Conservation (phyloP, 2,888 invertebrate genomes). For the Cecidostiba fungosa region DNA sequence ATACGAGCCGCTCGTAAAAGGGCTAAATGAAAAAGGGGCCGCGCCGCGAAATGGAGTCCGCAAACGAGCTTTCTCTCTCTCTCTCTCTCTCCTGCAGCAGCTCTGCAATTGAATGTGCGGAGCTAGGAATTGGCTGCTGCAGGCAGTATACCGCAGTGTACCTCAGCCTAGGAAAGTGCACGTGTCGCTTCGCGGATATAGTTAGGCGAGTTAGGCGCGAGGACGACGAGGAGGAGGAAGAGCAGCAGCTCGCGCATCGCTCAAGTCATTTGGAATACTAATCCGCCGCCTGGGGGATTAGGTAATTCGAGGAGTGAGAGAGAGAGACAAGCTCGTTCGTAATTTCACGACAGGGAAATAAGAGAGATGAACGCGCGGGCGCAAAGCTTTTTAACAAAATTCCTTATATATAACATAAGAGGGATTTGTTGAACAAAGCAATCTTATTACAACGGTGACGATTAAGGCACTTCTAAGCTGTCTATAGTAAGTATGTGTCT, state of each 20-base stretch:
- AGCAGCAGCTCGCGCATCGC: conserved; percentile 27
- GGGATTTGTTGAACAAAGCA: background rate
- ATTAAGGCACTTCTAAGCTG: conserved; percentile 13
- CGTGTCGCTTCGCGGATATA: conserved; percentile 7
- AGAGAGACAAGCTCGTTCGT: conserved; percentile 16
- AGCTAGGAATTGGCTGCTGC: background rate
- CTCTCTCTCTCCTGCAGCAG: background rate
- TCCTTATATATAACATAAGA: background rate
- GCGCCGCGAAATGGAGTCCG: conserved; percentile 34
- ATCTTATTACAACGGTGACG: background rate
- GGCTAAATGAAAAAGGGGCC: conserved; percentile 31
- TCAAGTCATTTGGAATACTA: conserved; percentile 54
- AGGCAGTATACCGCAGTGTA: background rate
- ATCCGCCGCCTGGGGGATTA: conserved; percentile 41
- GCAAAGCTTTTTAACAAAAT: background rate
- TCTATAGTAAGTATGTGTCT: background rate
- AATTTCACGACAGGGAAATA: conserved; percentile 23
- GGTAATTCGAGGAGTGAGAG: conserved; percentile 33
- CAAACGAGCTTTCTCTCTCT: conserved; percentile 39
- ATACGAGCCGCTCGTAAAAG: conserved; percentile 13
- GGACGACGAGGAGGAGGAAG: background rate
- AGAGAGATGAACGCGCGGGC: background rate
- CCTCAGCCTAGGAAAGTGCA: background rate
- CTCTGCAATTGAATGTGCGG: conserved; percentile 1
- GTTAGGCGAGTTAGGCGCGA: conserved; percentile 27